These are phyloP conservation scores for Formica exsecta DNA, from an alignment of 1,140 invertebrate species.

Conservation along the genomic window DNA sequence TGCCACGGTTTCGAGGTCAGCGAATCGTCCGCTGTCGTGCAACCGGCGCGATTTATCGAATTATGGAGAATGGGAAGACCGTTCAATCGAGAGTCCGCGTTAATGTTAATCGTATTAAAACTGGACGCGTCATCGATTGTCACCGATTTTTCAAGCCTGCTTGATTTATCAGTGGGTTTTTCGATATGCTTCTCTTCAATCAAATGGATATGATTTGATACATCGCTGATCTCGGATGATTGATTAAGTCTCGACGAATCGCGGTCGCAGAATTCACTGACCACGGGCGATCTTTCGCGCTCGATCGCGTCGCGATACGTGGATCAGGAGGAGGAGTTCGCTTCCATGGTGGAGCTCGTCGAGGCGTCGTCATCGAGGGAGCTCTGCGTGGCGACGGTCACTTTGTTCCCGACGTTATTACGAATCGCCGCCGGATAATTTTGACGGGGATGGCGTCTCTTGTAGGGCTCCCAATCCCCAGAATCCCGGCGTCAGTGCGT, in stretches of 20 bases:
- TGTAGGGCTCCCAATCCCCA: conserved; percentile 88
- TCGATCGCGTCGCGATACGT: conserved; percentile 66
- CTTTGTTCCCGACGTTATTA: conserved; percentile 49
- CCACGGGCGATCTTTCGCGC: conserved; percentile 30
- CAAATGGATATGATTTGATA: not conserved
- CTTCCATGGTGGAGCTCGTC: conserved; percentile 75
- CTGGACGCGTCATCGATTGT: not conserved
- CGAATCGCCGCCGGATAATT: conserved; percentile 29
- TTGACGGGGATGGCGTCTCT: conserved; percentile 87
- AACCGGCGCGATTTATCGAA: conserved; percentile 5
- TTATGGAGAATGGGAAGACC: not conserved
- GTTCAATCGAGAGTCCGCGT: not conserved
- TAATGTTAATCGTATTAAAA: conserved; percentile 23
- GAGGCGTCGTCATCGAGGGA: conserved; percentile 82
- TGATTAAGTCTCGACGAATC: conserved; percentile 8
- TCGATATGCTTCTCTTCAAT: not conserved
- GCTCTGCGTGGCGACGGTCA: conserved; percentile 83
- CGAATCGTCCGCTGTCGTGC: conserved; percentile 55
- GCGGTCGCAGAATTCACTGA: conserved; percentile 5
- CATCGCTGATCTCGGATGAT: not conserved
- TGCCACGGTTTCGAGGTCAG: conserved; percentile 42
- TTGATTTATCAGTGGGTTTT: not conserved
- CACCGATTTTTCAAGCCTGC: not conserved
- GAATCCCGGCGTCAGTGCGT: conserved; percentile 90
- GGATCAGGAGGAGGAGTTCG: conserved; percentile 82